Percentiles rank a stretch among this genome's conserved stretches.
phyloP scores from a whole-genome alignment of 2,113 vertebrate species.

The Pagrus major region DNA sequence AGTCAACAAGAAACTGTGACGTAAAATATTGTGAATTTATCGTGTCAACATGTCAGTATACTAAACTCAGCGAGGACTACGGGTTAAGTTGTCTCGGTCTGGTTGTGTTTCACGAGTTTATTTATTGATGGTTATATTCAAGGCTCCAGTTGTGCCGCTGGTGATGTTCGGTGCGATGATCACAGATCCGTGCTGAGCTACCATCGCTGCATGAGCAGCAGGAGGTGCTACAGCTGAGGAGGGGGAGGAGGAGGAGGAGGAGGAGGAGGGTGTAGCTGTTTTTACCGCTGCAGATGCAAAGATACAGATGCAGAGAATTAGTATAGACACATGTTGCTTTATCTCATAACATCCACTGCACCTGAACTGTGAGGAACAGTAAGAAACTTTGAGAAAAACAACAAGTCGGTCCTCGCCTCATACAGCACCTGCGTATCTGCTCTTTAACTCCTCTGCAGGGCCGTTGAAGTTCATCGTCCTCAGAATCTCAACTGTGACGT shows the following conservation, averaged over 20 bases:
- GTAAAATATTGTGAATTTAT: too few species aligned
- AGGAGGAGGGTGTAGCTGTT: background rate
- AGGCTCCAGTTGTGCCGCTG: background rate
- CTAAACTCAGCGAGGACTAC: too few species aligned
- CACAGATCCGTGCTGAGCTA: constrained; percentile 1
- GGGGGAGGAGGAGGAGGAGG: background rate
- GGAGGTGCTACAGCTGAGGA: background rate
- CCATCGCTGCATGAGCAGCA: background rate
- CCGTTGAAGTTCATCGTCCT: constrained; percentile 12
- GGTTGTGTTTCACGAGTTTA: background rate
- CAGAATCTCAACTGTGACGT: constrained; percentile 22
- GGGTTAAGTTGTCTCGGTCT: background rate
- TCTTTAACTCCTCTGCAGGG: constrained; percentile 11
- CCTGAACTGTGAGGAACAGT: too few species aligned
- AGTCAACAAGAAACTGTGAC: too few species aligned
- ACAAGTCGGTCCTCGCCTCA: too few species aligned
- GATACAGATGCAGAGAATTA: constrained; percentile 6
- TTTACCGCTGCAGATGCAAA: background rate
- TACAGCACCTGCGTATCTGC: constrained; percentile 16
- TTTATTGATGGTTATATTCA: constrained; percentile 32
- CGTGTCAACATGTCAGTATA: too few species aligned
- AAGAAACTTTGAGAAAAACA: too few species aligned
- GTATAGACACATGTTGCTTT: background rate
- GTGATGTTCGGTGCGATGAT: constrained; percentile 6
- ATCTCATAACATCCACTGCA: too few species aligned